Evolutionary conservation across 2,113 vertebrate species (phyloP).

Genomic region (Eptatretus burgeri): DNA sequence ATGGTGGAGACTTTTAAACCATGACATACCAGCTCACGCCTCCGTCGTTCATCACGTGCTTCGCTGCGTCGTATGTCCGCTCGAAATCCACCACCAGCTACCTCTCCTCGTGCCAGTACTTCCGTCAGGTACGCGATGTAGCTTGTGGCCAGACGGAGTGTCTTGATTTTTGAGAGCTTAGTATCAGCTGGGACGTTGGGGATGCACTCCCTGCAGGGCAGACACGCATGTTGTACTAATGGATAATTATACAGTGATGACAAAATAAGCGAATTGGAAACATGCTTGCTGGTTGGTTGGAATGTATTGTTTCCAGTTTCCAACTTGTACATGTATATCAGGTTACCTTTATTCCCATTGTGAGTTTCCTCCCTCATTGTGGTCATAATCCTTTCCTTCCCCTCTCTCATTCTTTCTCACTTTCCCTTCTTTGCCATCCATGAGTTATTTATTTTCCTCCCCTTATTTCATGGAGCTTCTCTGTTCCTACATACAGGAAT

Average conservation of each 20-base stretch:
- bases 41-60: constrained; percentile 43
- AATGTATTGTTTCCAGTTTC: too few relatives aligned
- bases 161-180: constrained; percentile 58
- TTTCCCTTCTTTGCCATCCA: too few relatives aligned
- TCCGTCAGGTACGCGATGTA: constrained; percentile 65
- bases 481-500: too few relatives aligned
- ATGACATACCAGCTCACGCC: constrained; percentile 41
- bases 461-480: too few relatives aligned
- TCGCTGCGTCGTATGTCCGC: constrained; percentile 69
- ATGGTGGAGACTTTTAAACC: background rate
- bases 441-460: too few relatives aligned
- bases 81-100: constrained; percentile 44
- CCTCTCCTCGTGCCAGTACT: constrained; percentile 58
- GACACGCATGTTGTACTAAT: background rate
- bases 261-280: too few relatives aligned
- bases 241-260: background rate
- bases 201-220: constrained; percentile 29
- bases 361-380: too few relatives aligned
- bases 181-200: constrained; percentile 56
- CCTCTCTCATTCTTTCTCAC: too few relatives aligned
- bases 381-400: too few relatives aligned
- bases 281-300: too few relatives aligned
- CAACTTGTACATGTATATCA: too few relatives aligned
- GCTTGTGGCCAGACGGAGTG: constrained; percentile 42
- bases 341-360: too few relatives aligned